phyloP scores from a whole-genome alignment of 2,888 invertebrate species.

The Brenthis ino region DNA sequence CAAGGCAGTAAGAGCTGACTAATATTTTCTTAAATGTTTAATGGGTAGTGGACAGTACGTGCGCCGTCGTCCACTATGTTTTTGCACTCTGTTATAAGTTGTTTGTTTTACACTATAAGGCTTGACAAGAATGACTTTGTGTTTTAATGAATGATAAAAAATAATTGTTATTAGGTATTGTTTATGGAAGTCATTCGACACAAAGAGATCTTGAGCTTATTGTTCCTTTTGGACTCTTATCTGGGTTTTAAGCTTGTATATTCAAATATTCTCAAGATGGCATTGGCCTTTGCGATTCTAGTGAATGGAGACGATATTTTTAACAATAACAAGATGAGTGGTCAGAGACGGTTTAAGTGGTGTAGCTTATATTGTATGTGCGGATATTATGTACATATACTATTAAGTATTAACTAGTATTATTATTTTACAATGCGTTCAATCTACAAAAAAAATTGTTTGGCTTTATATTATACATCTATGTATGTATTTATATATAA shows the following conservation, averaged over 20 bases:
- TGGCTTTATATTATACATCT: too few species aligned
- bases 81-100: constrained; percentile 1
- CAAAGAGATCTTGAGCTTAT: not conserved
- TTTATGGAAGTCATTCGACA: not conserved
- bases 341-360: too few species aligned
- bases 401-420: too few species aligned
- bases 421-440: too few species aligned
- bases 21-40: constrained; percentile 1
- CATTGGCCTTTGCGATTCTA: too few species aligned
- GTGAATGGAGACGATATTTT: too few species aligned
- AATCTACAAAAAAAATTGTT: too few species aligned
- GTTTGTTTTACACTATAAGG: constrained; percentile 7
- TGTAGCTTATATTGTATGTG: too few species aligned
- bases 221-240: not conserved
- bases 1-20: not conserved
- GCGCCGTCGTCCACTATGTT: constrained; percentile 10
- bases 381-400: too few species aligned
- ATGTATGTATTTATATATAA: too few species aligned
- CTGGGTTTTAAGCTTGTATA: not conserved
- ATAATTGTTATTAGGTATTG: not conserved
- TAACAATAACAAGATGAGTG: too few species aligned
- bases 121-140: not conserved
- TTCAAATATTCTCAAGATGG: too few species aligned
- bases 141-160: not conserved
- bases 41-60: constrained; percentile 16